These are phyloP conservation scores for Megalops cyprinoides DNA, from an alignment of 2,797 vertebrate species.

Conservation along the genomic window DNA sequence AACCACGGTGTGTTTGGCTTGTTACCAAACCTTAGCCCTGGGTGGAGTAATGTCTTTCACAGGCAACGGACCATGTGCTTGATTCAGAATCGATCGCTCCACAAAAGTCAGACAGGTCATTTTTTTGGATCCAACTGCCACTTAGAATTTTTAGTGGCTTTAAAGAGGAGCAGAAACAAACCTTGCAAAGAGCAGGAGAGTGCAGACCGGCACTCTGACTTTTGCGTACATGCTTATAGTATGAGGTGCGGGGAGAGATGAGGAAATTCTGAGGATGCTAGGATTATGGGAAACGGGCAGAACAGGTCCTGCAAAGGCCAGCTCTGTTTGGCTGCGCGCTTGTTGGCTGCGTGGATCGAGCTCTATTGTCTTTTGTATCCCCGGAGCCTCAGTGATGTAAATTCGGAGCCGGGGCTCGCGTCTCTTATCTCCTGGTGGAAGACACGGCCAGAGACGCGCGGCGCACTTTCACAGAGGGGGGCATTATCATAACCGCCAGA, in stretches of 20 bases:
- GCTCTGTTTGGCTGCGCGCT: not conserved
- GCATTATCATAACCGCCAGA: constrained; percentile 75
- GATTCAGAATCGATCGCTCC: not conserved
- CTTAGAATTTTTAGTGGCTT: not conserved
- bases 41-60: not conserved
- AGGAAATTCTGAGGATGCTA: not conserved
- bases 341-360: constrained; percentile 55
- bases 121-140: not conserved
- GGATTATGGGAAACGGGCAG: not conserved
- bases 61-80: not conserved
- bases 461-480: constrained; percentile 51
- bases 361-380: constrained; percentile 61
- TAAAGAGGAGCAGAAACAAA: not conserved
- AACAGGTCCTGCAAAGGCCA: not conserved
- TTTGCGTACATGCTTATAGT: not conserved
- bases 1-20: not conserved
- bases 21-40: not conserved
- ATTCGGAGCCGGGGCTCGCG: constrained; percentile 55
- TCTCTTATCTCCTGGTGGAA: constrained; percentile 66
- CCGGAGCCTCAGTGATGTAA: constrained; percentile 64
- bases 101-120: not conserved
- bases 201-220: no score
- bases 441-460: constrained; percentile 57
- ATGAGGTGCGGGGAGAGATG: not conserved
- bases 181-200: not conserved